phyloP scores from a whole-genome alignment of 2,113 vertebrate species.

The Poeciliopsis turrubarensis region DNA sequence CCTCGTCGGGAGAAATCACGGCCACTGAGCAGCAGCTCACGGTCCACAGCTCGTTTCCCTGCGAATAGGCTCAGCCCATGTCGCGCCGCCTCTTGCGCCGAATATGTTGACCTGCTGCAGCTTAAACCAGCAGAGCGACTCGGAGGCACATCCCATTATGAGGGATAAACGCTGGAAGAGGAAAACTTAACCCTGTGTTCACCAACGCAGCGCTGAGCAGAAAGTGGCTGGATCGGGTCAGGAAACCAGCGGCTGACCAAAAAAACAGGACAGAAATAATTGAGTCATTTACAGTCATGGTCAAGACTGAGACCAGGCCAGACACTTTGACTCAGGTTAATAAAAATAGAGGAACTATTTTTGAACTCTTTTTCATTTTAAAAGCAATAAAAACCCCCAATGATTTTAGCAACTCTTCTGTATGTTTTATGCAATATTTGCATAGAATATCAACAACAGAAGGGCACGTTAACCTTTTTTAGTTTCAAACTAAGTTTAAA shows the following conservation, averaged over 20 bases:
- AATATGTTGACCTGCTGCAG: conserved; percentile 71
- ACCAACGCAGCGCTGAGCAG: conserved; percentile 6
- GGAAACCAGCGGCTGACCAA: no score
- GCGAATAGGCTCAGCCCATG: conserved; percentile 55
- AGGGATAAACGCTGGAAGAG: conserved; percentile 67
- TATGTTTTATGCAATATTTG: no score
- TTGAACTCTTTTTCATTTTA: no score
- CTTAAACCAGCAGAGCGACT: conserved; percentile 66
- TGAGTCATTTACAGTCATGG: neutral
- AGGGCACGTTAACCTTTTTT: no score
- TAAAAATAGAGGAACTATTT: neutral
- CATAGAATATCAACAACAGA: no score
- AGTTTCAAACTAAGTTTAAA: no score
- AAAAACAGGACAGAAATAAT: neutral
- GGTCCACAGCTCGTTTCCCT: conserved; percentile 25
- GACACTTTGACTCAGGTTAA: neutral
- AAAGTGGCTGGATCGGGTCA: neutral
- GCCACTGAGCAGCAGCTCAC: conserved; percentile 38
- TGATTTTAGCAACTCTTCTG: no score
- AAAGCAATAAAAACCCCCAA: no score
- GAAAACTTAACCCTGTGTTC: conserved; percentile 74
- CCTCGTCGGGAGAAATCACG: conserved; percentile 31
- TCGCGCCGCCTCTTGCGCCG: conserved; percentile 63
- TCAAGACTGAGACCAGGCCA: neutral
- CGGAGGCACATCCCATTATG: conserved; percentile 78